Base-by-base conservation (phyloP, 2,113 vertebrate species). In the Paradisaea rubra region DNA sequence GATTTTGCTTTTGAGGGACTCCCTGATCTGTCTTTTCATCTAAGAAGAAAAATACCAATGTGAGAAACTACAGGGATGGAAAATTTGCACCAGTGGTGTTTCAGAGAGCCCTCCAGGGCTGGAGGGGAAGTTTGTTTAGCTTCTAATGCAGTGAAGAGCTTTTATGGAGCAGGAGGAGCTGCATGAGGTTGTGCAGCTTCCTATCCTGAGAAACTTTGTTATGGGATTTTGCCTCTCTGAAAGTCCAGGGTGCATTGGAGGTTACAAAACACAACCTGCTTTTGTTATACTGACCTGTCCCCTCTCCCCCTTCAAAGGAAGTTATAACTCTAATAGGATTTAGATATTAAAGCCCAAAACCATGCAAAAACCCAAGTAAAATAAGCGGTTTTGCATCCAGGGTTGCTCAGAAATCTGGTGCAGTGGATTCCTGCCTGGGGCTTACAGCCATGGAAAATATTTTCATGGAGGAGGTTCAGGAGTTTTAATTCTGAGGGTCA, bases 261-360 rank as follows among this genome's bases (percentile, higher is more conserved):
- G 39, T 91, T 86, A 83, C 41, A 76, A 88, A 95, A 91, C 30
- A 24, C 52, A 94, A 91, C 84, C 53, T 84, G 56, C 77, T 88
- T 95, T 92, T 95, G 84, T 95, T 84, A 22, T 33, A 25, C 66
- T 50, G 82, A 63, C 52, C 65, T 65, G 23, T 30, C 15, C 76
- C 27, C 27, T 63, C 42, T 72, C 64, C 24, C 24, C 31, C 31
- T 70, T 44, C 37, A 20, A n/a, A 86, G 60, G 69, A 81, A 86
- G 68, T 80, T 73, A 54, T 64, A 72, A 60, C n/a, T 76, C 79
- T 97, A 96, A 97, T 94, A 96, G 88, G 95, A 96, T 96, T 97
- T 92, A 81, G 77, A 23, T 94, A 82, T 81, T 93, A 89, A 89
- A 93, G 50, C 31, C 35, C 37, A 1, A 84, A 95, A 81, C 20